A percentile compares a stretch with the other conserved stretches of the same genome.
These are phyloP conservation scores for Epistrophe eligans DNA, from an alignment of 2,888 invertebrate genomes.

Conservation along the genomic window DNA sequence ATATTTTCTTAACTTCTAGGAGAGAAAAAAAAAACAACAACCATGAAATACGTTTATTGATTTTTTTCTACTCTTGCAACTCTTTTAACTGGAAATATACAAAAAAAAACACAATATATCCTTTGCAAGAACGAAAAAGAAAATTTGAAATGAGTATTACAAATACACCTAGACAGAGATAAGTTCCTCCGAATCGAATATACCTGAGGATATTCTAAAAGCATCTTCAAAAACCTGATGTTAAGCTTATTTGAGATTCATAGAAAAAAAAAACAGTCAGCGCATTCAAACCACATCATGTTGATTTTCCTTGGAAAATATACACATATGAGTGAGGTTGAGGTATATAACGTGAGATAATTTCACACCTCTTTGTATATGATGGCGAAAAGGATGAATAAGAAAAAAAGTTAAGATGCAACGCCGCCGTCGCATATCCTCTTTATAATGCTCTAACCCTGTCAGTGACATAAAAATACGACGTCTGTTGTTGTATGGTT, in stretches of 20 bases:
- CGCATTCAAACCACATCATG: conserved; percentile 7
- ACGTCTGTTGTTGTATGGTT: conserved; percentile 52
- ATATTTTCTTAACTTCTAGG: not conserved
- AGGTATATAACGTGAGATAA: conserved; percentile 8
- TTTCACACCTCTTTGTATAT: conserved; percentile 11
- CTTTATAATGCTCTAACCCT: conserved; percentile 24
- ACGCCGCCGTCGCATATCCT: no score
- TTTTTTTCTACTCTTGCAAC: conserved; percentile 14
- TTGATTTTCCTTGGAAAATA: not conserved
- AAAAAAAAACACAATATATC: not conserved
- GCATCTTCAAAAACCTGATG: conserved; percentile 11
- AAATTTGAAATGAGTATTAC: conserved; percentile 16
- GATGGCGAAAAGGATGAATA: not conserved
- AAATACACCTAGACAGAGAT: conserved; percentile 8
- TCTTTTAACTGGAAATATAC: not conserved
- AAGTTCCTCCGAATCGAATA: conserved; percentile 8
- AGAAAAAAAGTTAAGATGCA: conserved; percentile 19
- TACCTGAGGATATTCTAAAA: not conserved
- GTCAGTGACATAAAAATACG: conserved; percentile 37
- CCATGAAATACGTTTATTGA: conserved; percentile 1
- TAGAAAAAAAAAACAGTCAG: conserved; percentile 1
- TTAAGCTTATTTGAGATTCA: conserved; percentile 19
- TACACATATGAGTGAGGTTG: not conserved
- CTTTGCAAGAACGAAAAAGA: not conserved
- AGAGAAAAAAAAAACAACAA: not conserved